Base-by-base conservation (phyloP, 2,797 vertebrate species). In the Periparus ater region DNA sequence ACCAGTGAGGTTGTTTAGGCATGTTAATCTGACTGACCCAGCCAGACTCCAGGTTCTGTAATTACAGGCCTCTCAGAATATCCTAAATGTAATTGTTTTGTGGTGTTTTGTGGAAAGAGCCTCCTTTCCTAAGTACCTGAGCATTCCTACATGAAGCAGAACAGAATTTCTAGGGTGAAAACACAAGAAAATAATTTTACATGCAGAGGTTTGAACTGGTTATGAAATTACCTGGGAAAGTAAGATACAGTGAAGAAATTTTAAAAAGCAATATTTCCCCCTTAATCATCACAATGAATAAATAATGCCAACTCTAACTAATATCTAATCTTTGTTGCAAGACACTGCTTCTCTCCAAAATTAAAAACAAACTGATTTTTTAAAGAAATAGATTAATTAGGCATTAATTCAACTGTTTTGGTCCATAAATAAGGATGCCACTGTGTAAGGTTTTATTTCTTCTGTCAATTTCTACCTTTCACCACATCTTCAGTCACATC, bases 41-140 rank as follows among this genome's bases (percentile, higher is more conserved):
- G 85, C 16, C 51, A 82, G 57, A 79, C 66, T 95, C 51, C 81
- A 95, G 66, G 38, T 96, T 77, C 71, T 88, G 73, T 88, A 96
- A 96, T 92, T 95, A 81, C 38, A 82, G 7, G n/a, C 65, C 78
- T 94, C 55, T 54, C 2, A 3, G n/a, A 2, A 4, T 57, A 88
- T 17, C 34, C 51, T 54, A 62, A 88, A 81, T 9, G 12, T 48
- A 78, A 88, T 30, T 84, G 17, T 32, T 93, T 76, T 0, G 0
- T 50, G 30, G n/a, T 0, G n/a, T n/a, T n/a, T n/a, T n/a, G n/a
- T n/a, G 6, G 11, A 54, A 76, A 57, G 13, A 54, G 11, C 2
- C 14, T 76, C 17, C 7, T 40, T 79, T 60, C 17, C 47, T 32
- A 42, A 53, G 3, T 62, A 71, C 40, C 54, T 81, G 34, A 68